Percentiles rank a stretch among this genome's conserved stretches.
Evolutionary conservation across 1,140 invertebrate species (phyloP).

Genomic region (Monochamus saltuarius): DNA sequence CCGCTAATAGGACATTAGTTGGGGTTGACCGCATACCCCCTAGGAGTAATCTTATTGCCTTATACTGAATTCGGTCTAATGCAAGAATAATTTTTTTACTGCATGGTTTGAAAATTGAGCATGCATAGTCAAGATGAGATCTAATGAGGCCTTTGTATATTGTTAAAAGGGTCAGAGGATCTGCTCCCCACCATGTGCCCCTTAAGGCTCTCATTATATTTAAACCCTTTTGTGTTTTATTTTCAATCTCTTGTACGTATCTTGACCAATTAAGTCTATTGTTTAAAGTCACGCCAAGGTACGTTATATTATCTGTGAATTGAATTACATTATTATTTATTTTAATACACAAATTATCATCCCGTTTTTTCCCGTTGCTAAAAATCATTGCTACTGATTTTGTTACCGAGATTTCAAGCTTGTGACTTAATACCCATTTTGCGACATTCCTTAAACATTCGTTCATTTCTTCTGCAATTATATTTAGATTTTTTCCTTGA

Average conservation of each 20-base stretch:
- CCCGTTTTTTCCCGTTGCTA: background rate
- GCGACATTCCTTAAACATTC: background rate
- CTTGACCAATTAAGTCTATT: conserved; percentile 2
- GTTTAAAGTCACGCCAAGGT: conserved; percentile 7
- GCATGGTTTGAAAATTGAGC: background rate
- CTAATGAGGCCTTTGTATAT: conserved; percentile 6
- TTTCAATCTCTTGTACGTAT: conserved; percentile 18
- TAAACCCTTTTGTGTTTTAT: conserved; percentile 13
- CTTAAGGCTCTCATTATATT: conserved; percentile 27
- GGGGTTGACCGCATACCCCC: conserved; percentile 15
- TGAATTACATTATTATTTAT: background rate
- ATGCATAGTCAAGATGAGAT: conserved; percentile 14
- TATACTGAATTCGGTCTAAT: conserved; percentile 4
- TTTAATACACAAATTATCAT: background rate
- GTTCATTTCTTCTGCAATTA: background rate
- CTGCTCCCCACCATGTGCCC: conserved; percentile 16
- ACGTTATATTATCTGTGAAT: conserved; percentile 8
- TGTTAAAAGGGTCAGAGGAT: background rate
- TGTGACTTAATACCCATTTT: background rate
- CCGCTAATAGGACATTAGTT: conserved; percentile 7
- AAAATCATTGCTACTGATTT: conserved; percentile 12
- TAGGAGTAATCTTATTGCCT: background rate
- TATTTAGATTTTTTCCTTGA: background rate
- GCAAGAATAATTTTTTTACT: background rate
- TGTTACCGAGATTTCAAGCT: background rate